A percentile compares a stretch with the other conserved stretches of the same genome.
These are phyloP conservation scores for Patella ulyssiponensis DNA, from an alignment of 2,888 invertebrate genomes.

Conservation along the genomic window DNA sequence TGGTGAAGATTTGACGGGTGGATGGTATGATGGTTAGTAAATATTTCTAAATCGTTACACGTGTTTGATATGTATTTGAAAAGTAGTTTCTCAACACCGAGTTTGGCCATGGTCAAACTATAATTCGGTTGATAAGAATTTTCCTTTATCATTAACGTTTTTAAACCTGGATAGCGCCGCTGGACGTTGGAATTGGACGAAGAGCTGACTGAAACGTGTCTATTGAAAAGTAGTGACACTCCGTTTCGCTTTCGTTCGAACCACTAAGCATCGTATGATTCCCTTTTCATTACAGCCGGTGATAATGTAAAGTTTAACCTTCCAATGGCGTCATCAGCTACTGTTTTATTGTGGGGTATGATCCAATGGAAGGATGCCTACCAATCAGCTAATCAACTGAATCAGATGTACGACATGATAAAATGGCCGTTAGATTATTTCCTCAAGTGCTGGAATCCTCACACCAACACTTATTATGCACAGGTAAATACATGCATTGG, in stretches of 20 bases:
- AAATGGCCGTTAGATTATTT: conserved; percentile 79
- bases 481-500: not conserved
- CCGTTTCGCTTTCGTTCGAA: no score
- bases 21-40: conserved; percentile 59
- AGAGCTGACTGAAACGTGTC: no score
- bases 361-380: conserved; percentile 57
- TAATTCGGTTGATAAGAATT: no score
- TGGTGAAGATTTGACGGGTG: conserved; percentile 53
- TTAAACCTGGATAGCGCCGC: no score
- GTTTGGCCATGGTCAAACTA: no score
- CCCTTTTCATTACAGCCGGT: conserved; percentile 46
- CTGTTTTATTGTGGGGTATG: conserved; percentile 57
- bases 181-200: no score
- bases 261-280: no score
- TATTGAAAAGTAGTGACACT: no score
- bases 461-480: conserved; percentile 8
- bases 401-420: conserved; percentile 63
- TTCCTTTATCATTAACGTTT: no score
- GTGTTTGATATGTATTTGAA: no score
- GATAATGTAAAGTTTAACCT: conserved; percentile 64
- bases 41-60: not conserved
- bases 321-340: conserved; percentile 59
- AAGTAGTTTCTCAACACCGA: no score
- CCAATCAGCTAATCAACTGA: conserved; percentile 46
- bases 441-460: conserved; percentile 73